Conservation (phyloP, 2,797 vertebrate species). For the Ispidina lecontei region DNA sequence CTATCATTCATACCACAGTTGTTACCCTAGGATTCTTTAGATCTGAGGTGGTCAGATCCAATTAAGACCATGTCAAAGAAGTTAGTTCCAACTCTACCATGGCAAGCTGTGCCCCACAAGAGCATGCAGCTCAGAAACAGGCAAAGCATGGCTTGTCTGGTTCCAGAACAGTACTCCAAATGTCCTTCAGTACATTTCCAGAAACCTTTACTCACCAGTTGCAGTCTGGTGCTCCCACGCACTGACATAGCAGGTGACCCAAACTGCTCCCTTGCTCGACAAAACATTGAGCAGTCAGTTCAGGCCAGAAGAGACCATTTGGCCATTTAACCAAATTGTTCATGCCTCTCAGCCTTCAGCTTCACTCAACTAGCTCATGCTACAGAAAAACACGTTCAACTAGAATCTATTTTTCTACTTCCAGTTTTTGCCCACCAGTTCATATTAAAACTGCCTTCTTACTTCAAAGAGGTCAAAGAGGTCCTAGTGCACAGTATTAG, state of each 20-base stretch:
- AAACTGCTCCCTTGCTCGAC: not conserved
- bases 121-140: not conserved
- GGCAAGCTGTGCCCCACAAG: not conserved
- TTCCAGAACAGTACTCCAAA: not conserved
- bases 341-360: not conserved
- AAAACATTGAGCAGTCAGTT: not conserved
- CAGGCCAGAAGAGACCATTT: not conserved
- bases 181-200: not conserved
- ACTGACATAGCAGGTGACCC: not conserved
- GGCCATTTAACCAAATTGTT: not conserved
- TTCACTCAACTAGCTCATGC: not conserved
- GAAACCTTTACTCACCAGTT: not conserved
- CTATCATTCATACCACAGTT: not conserved
- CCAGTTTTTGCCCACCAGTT: not conserved
- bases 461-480: not conserved
- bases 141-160: not conserved
- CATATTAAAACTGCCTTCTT: not conserved
- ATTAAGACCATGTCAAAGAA: not conserved
- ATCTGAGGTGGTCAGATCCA: not conserved
- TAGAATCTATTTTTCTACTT: not conserved
- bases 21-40: not conserved
- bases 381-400: not conserved
- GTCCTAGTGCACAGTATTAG: not conserved
- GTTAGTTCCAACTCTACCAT: not conserved
- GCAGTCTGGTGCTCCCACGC: not conserved